Percentiles rank a stretch among this genome's conserved stretches.
phyloP scores from a whole-genome alignment of 2,888 invertebrate genomes.

The Mamestra brassicae region DNA sequence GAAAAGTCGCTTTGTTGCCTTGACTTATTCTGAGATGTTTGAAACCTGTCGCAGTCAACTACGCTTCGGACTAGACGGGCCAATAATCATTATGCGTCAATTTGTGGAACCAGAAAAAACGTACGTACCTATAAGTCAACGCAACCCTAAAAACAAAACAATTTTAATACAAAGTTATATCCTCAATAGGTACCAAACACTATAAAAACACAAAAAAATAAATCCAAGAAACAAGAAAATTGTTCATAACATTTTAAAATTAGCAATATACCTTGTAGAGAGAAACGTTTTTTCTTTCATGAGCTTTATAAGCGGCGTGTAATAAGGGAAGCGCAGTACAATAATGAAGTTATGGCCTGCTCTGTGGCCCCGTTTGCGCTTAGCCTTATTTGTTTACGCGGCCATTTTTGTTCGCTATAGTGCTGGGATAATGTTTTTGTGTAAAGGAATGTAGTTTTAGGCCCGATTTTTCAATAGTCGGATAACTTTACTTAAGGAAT shows the following conservation, averaged over 20 bases:
- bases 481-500: too few species aligned
- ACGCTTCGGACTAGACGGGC: too few species aligned
- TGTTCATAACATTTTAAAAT: conserved; percentile 58
- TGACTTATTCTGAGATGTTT: too few species aligned
- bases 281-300: conserved; percentile 36
- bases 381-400: conserved; percentile 45
- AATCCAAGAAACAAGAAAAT: conserved; percentile 33
- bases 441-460: too few species aligned
- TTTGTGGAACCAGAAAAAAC: too few species aligned
- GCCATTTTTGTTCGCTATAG: conserved; percentile 1
- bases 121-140: too few species aligned
- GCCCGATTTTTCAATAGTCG: too few species aligned
- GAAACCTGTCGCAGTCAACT: too few species aligned
- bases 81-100: too few species aligned
- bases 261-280: conserved; percentile 45
- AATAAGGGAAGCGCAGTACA: conserved; percentile 42
- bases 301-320: conserved; percentile 38
- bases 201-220: conserved; percentile 11
- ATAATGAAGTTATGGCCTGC: conserved; percentile 52
- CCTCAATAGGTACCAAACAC: neutral
- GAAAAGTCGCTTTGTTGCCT: too few species aligned
- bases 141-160: too few species aligned
- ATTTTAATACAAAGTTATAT: conserved; percentile 10
- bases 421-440: neutral
- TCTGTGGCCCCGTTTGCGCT: conserved; percentile 8